Evolutionary conservation across 1,140 invertebrate genomes (phyloP).

Genomic region (Drosophila kikkawai): DNA sequence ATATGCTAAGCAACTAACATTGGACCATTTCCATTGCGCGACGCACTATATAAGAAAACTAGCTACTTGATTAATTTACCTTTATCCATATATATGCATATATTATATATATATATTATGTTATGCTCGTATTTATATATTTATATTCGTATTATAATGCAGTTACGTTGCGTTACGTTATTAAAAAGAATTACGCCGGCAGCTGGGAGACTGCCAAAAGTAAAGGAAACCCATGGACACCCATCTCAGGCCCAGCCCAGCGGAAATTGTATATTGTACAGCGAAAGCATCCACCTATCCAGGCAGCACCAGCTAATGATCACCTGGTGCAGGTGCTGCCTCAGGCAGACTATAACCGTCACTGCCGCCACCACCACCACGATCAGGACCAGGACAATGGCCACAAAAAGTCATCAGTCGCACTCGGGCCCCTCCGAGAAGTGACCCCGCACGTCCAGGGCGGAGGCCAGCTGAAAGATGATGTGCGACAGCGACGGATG

Average conservation of each 20-base stretch:
- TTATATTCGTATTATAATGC: slow-evolving; percentile 52
- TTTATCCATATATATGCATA: slow-evolving; percentile 52
- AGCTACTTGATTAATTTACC: slow-evolving; percentile 75
- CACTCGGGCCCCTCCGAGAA: slow-evolving; percentile 90
- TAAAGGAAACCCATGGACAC: slow-evolving; percentile 33
- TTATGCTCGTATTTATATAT: slow-evolving; percentile 54
- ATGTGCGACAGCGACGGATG: slow-evolving; percentile 93
- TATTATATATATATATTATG: slow-evolving; percentile 45
- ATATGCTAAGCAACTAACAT: slow-evolving; percentile 84
- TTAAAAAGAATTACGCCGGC: slow-evolving; percentile 40
- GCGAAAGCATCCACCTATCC: slow-evolving; percentile 52
- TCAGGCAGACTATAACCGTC: slow-evolving; percentile 52
- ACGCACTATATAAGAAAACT: slow-evolving; percentile 84
- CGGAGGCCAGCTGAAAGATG: slow-evolving; percentile 92
- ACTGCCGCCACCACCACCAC: slow-evolving; percentile 26
- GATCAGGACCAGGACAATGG: slow-evolving; percentile 51
- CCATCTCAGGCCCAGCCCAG: slow-evolving; percentile 44
- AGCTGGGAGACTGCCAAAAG: slow-evolving; percentile 32
- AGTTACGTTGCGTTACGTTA: slow-evolving; percentile 54
- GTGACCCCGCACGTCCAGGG: slow-evolving; percentile 92
- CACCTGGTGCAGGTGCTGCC: slow-evolving; percentile 61
- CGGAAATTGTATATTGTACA: slow-evolving; percentile 67
- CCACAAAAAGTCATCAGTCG: slow-evolving; percentile 87
- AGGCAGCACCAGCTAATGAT: slow-evolving; percentile 42
- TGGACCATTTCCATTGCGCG: slow-evolving; percentile 82